Evolutionary conservation across 2,113 vertebrate species (phyloP).

Genomic region (Pygoscelis adeliae): DNA sequence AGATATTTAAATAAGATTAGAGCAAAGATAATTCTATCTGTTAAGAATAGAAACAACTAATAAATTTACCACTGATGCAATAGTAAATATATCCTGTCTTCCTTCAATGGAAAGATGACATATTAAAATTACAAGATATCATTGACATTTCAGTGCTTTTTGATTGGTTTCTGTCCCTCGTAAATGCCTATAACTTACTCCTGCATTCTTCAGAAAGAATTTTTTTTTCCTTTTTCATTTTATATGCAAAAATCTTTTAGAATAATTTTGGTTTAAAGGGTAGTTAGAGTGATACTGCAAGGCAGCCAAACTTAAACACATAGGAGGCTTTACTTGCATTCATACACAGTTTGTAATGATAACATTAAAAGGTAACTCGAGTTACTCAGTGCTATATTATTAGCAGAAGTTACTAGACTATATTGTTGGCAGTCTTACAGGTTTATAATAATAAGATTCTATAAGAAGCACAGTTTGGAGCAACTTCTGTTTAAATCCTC

Average conservation of each 20-base stretch:
- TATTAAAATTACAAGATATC: not conserved
- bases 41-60: not conserved
- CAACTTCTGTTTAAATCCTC: not conserved
- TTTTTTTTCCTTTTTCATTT: not conserved
- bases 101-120: not conserved
- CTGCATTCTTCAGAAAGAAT: not conserved
- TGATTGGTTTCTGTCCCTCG: not conserved
- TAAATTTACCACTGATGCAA: not conserved
- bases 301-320: not conserved
- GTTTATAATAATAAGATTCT: not conserved
- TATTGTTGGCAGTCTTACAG: not conserved
- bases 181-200: not conserved
- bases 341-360: not conserved
- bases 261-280: not conserved
- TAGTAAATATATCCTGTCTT: not conserved
- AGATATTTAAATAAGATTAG: not conserved
- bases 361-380: not conserved
- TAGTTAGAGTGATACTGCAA: not conserved
- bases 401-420: not conserved
- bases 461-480: not conserved
- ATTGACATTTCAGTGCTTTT: not conserved
- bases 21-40: not conserved
- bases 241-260: not conserved
- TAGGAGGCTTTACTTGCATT: not conserved
- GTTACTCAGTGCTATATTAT: not conserved